phyloP scores from a whole-genome alignment of 2,113 vertebrate species.

The Bubo scandiacus region DNA sequence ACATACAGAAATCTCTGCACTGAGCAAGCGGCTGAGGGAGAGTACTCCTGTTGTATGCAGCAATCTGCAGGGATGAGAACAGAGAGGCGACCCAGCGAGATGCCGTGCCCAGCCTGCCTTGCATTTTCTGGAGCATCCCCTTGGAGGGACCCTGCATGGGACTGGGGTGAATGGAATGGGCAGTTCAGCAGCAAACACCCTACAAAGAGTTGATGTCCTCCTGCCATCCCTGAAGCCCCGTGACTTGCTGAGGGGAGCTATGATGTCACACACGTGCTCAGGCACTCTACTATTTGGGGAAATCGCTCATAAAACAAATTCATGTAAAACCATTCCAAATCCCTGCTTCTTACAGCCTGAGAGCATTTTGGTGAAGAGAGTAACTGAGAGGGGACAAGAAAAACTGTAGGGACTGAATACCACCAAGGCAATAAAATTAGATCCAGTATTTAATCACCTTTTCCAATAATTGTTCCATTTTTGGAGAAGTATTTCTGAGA shows the following conservation, averaged over 20 bases:
- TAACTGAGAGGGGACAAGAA: not conserved
- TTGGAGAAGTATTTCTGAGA: not conserved
- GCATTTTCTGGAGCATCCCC: not conserved
- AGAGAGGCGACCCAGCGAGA: not conserved
- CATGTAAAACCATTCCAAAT: not conserved
- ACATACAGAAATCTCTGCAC: not conserved
- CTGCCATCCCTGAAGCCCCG: too few species aligned
- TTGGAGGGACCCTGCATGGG: accelerated
- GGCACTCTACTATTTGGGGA: not conserved
- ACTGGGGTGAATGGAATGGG: not conserved
- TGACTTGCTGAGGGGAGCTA: too few species aligned
- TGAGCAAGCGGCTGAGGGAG: not conserved
- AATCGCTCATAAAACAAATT: not conserved
- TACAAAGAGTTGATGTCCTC: not conserved
- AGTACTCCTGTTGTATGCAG: accelerated
- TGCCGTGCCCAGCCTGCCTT: not conserved
- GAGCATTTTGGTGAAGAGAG: not conserved
- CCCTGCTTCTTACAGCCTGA: not conserved
- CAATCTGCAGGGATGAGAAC: not conserved
- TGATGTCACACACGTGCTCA: not conserved
- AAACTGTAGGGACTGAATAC: not conserved
- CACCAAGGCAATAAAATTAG: not conserved
- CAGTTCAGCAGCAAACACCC: not conserved
- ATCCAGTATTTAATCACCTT: not conserved
- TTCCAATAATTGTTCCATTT: not conserved